phyloP scores from a whole-genome alignment of 2,113 vertebrate genomes.

The Lagopus muta region DNA sequence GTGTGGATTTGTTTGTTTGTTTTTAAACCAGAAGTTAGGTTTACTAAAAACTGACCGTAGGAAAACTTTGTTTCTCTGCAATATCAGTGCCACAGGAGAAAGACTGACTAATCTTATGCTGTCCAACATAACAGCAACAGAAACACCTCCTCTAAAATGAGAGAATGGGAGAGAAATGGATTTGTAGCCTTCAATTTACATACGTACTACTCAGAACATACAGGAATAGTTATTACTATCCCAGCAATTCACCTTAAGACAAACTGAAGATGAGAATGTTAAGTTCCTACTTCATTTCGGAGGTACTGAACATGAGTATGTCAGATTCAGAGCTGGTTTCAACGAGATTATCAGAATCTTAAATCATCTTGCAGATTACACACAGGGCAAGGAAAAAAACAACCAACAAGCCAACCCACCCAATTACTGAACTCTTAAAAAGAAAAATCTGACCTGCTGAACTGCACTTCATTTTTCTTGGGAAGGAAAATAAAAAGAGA shows the following conservation, averaged over 20 bases:
- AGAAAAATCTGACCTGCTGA: constrained; percentile 4
- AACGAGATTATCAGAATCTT: constrained; percentile 33
- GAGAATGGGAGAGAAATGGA: neutral
- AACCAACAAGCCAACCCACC: neutral
- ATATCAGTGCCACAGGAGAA: neutral
- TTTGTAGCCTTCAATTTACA: neutral
- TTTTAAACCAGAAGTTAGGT: neutral
- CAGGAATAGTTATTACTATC: neutral
- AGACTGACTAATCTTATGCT: neutral
- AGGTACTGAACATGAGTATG: constrained; percentile 49
- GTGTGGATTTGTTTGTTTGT: neutral
- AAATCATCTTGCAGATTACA: constrained; percentile 17
- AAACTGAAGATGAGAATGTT: constrained; percentile 28
- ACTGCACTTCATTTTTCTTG: neutral
- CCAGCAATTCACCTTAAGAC: constrained; percentile 35
- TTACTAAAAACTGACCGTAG: neutral
- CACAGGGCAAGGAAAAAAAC: constrained; percentile 31
- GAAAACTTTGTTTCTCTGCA: neutral
- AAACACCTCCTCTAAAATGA: neutral
- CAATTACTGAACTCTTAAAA: neutral
- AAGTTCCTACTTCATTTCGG: constrained; percentile 46
- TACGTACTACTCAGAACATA: neutral
- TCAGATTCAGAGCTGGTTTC: constrained; percentile 58
- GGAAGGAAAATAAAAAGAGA: neutral
- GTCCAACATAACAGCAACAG: neutral